Evolutionary conservation across 2,888 invertebrate genomes (phyloP).

Genomic region (Agrotis segetum): DNA sequence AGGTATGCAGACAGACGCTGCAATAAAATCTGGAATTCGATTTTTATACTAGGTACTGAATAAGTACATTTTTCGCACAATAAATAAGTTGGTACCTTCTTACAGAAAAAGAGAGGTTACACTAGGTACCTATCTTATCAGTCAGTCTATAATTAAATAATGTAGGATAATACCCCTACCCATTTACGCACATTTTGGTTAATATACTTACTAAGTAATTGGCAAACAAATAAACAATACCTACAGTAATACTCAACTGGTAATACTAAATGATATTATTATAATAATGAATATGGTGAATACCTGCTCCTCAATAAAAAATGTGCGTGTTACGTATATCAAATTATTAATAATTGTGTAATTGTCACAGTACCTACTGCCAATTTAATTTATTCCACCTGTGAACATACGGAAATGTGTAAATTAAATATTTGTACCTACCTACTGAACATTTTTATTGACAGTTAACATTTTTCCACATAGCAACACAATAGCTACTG

Average conservation of each 20-base stretch:
- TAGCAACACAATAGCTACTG: constrained; percentile 29
- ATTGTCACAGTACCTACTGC: constrained; percentile 32
- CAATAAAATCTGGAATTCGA: constrained; percentile 32
- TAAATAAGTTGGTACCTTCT: neutral
- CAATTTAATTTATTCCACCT: constrained; percentile 48
- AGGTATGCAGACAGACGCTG: constrained; percentile 38
- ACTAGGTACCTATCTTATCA: neutral
- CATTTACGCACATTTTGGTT: neutral
- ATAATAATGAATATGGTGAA: neutral
- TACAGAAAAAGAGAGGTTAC: neutral
- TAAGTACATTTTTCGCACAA: neutral
- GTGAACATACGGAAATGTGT: constrained; percentile 37
- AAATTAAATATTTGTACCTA: constrained; percentile 30
- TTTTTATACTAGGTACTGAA: neutral
- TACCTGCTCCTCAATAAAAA: constrained; percentile 14
- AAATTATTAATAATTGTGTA: constrained; percentile 27
- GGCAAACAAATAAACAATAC: no score
- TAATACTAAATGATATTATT: no score
- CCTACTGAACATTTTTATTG: constrained; percentile 11
- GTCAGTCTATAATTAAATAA: neutral
- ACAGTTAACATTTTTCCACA: constrained; percentile 29
- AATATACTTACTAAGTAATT: neutral
- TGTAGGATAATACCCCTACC: neutral
- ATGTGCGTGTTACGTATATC: constrained; percentile 29
- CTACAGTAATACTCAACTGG: neutral